Conservation (phyloP, 2,797 vertebrate genomes). For the Takifugu ocellatus region DNA sequence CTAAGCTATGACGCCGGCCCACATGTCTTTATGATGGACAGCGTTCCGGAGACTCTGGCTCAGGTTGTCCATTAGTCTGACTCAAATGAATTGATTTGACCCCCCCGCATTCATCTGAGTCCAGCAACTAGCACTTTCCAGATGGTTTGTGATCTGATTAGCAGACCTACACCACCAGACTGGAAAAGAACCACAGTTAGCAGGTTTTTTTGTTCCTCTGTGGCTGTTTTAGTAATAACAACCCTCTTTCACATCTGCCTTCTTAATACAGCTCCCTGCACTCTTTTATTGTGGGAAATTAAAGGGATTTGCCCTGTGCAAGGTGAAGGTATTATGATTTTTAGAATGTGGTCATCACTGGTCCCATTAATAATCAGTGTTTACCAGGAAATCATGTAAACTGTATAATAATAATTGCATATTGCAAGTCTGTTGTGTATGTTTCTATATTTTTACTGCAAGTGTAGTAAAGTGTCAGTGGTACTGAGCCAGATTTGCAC, state of each 20-base stretch:
- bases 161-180: constrained; percentile 33
- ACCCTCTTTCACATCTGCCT: no score
- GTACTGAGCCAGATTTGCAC: constrained; percentile 5
- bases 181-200: constrained; percentile 55
- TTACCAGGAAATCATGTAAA: no score
- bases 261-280: no score
- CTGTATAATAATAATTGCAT: no score
- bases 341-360: no score
- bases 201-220: constrained; percentile 40
- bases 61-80: constrained; percentile 52
- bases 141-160: constrained; percentile 63
- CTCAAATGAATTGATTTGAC: constrained; percentile 66
- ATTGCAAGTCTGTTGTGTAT: no score
- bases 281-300: no score
- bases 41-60: constrained; percentile 36
- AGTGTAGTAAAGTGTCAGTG: no score
- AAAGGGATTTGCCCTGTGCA: no score
- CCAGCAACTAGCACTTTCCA: constrained; percentile 48
- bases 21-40: neutral
- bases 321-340: no score
- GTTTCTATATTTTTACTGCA: no score
- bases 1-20: neutral
- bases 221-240: constrained; percentile 17
- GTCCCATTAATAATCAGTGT: no score
- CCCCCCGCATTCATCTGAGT: constrained; percentile 36